Percentiles rank a stretch among this genome's conserved stretches.
Evolutionary conservation across 1,140 invertebrate genomes (phyloP).

Genomic region (Musca vetustissima): DNA sequence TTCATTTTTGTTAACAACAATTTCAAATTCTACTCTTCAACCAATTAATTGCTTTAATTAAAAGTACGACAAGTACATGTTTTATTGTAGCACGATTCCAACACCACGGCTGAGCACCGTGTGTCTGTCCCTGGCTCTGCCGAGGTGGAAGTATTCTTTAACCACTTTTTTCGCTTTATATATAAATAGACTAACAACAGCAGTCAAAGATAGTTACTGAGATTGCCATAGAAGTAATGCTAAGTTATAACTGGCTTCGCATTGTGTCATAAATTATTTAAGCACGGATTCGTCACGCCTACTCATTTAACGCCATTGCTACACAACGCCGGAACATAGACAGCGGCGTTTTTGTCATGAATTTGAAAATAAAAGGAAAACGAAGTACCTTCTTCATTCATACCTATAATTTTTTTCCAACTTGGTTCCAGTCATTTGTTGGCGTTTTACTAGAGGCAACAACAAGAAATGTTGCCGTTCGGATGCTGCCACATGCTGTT

Average conservation of each 20-base stretch:
- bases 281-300: slow-evolving; percentile 48
- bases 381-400: background rate
- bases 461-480: background rate
- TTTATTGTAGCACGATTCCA: slow-evolving; percentile 12
- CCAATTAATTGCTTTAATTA: slow-evolving; percentile 24
- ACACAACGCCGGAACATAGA: no score
- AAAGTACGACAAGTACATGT: slow-evolving; percentile 20
- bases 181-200: no score
- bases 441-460: background rate
- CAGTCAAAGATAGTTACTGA: no score
- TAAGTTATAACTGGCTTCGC: slow-evolving; percentile 10
- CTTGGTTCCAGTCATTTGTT: background rate
- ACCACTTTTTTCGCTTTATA: no score
- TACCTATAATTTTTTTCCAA: background rate
- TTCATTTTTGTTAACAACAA: no score
- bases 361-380: background rate
- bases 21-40: slow-evolving; percentile 4
- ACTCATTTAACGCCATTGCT: slow-evolving; percentile 39
- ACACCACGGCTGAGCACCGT: background rate
- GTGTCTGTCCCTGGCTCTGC: background rate
- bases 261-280: slow-evolving; percentile 27
- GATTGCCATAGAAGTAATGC: slow-evolving; percentile 12
- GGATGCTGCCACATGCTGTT: background rate
- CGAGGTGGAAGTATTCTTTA: background rate
- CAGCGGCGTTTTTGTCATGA: background rate